Base-by-base conservation (phyloP, 1,140 invertebrate genomes). In the Eubasilissa regina region DNA sequence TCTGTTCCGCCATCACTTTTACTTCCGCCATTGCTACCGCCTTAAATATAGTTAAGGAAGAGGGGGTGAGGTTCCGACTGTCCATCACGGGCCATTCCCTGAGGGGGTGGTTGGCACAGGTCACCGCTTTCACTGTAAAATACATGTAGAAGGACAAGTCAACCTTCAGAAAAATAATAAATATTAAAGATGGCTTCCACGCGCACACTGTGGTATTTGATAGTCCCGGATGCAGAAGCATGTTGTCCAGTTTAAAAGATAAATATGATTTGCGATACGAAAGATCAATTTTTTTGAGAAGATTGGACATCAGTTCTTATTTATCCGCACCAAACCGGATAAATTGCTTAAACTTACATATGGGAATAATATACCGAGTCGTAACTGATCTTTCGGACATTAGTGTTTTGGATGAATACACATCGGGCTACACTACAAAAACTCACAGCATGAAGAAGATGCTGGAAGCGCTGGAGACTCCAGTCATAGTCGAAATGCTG, bases 31-130 rank as follows among this genome's bases (percentile, higher is more conserved):
- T 70, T 3, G 47, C 10, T 8, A 0, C 15, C 6, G 45, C 45
- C 0, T 10, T 70, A 4, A 44, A 17, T 7, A 17, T 47, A 15
- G 7, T 6, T 0, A 70, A 48, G 1, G 17, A 21, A 8, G 1
- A 17, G n/a, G 66, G 45, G 8, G 21, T 47, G 10, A 7, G 15
- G 13, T 47, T 47, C 43, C 43, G n/a, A 4, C 66, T 70, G 8
- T 47, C 44, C 12, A n/a, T 19, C 43, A 70, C 66, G 1, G 66
- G 66, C 0, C 66, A 70, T 15, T 70, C 66, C 0, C 45, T 70
- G 3, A 44, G 66, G 1, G 66, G 44, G 9, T 70, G 66, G 66
- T 17, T 70, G n/a, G 66, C 66, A 6, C 66, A 70, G 45, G 17
- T 70, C 0, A 48, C 66, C 0, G 21, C 66, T 7, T 6, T 70